phyloP scores from a whole-genome alignment of 2,113 vertebrate genomes.

The Myrmophylax atrothorax region DNA sequence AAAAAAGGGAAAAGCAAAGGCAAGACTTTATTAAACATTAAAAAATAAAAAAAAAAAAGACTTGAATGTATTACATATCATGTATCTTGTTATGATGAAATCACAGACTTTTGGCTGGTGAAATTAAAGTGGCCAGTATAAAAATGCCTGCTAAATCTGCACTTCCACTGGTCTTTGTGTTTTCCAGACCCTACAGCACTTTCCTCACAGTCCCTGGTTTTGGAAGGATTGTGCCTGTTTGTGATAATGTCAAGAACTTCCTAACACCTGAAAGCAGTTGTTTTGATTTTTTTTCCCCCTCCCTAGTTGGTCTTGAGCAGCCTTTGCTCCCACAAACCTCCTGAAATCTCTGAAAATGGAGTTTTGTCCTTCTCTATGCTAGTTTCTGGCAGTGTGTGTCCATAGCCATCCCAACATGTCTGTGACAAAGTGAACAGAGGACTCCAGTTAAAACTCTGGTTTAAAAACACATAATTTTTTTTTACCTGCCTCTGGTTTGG shows the following conservation, averaged over 20 bases:
- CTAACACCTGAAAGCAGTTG: background rate
- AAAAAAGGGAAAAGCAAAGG: background rate
- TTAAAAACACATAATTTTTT: background rate
- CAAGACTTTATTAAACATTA: background rate
- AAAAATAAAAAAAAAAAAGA: background rate
- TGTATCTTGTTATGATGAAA: background rate
- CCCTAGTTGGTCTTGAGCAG: background rate
- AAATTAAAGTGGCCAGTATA: background rate
- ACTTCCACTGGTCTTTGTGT: background rate
- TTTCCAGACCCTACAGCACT: background rate
- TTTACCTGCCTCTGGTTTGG: background rate
- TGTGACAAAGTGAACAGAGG: background rate
- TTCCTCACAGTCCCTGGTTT: background rate
- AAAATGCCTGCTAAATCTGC: background rate
- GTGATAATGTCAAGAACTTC: background rate
- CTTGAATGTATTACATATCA: background rate
- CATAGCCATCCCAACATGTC: background rate
- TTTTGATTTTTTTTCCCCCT: background rate
- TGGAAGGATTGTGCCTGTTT: background rate
- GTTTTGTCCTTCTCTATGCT: background rate
- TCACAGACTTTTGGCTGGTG: background rate
- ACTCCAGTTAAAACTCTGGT: background rate
- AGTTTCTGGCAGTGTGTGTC: background rate
- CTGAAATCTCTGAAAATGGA: background rate
- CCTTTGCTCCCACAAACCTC: background rate